phyloP scores from a whole-genome alignment of 2,797 vertebrate species.

The Avahi laniger region DNA sequence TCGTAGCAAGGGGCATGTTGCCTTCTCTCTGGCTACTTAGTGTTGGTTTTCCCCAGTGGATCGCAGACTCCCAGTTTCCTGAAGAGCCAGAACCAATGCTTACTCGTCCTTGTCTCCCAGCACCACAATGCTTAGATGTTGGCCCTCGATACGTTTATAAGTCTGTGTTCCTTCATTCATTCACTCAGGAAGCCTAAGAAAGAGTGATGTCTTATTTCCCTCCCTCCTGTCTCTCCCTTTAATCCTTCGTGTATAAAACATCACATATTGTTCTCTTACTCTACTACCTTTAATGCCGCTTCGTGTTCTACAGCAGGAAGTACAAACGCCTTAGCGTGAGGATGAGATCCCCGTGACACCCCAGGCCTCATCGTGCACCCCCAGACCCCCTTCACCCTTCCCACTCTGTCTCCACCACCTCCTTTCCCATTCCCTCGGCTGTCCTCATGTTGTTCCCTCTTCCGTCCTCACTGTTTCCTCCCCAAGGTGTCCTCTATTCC shows the following conservation, averaged over 20 bases:
- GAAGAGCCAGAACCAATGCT: not conserved
- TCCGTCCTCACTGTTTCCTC: not conserved
- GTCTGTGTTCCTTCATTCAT: not conserved
- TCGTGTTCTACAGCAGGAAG: not conserved
- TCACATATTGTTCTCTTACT: not conserved
- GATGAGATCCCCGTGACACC: not conserved
- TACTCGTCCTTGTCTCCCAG: not conserved
- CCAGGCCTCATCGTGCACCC: not conserved
- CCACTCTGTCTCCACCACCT: not conserved
- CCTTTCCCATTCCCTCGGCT: not conserved
- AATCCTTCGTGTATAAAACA: not conserved
- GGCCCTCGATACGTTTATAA: not conserved
- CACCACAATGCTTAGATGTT: not conserved
- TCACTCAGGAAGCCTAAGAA: conserved; percentile 1
- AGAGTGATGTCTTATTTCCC: not conserved
- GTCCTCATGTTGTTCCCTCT: not conserved
- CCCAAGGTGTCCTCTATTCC: not conserved
- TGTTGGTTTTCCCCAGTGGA: not conserved
- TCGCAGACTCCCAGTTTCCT: not conserved
- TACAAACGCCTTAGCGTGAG: too few species aligned
- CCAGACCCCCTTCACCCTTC: not conserved
- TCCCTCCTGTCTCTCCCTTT: not conserved
- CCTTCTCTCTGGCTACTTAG: not conserved
- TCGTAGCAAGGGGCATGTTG: not conserved
- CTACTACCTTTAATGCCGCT: not conserved